These are phyloP conservation scores for Synanthedon formicaeformis DNA, from an alignment of 2,888 invertebrate genomes.

Conservation along the genomic window DNA sequence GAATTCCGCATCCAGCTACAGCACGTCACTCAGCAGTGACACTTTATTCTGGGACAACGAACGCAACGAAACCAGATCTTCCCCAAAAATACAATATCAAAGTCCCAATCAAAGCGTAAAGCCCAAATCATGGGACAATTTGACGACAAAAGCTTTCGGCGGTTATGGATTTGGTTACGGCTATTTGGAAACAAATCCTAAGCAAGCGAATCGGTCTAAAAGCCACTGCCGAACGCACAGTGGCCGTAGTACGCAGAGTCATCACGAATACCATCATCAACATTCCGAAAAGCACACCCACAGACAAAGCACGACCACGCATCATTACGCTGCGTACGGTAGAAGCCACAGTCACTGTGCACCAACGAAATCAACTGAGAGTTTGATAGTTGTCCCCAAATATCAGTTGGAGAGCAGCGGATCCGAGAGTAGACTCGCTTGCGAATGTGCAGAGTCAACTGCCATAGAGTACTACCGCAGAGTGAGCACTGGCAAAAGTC, in stretches of 20 bases:
- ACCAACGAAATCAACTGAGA: slow-evolving; percentile 86
- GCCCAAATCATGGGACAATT: slow-evolving; percentile 91
- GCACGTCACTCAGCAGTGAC: slow-evolving; percentile 87
- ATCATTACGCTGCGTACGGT: slow-evolving; percentile 56
- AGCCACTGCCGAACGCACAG: slow-evolving; percentile 68
- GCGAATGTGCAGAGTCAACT: slow-evolving; percentile 74
- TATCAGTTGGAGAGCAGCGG: slow-evolving; percentile 72
- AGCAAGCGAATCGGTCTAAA: slow-evolving; percentile 51
- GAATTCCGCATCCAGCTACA: slow-evolving; percentile 83
- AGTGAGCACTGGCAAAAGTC: slow-evolving; percentile 36
- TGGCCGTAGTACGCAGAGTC: slow-evolving; percentile 70
- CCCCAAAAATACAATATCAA: slow-evolving; percentile 63
- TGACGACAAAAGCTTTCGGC: slow-evolving; percentile 86
- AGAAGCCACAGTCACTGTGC: slow-evolving; percentile 67
- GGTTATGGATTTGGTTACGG: slow-evolving; percentile 91
- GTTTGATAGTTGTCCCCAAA: slow-evolving; percentile 76
- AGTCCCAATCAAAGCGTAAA: slow-evolving; percentile 68
- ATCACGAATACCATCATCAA: slow-evolving; percentile 55
- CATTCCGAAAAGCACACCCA: slow-evolving; percentile 52
- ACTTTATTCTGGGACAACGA: slow-evolving; percentile 85
- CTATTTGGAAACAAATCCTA: slow-evolving; percentile 76
- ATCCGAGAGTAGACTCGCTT: slow-evolving; percentile 77
- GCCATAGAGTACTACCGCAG: slow-evolving; percentile 47
- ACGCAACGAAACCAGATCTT: slow-evolving; percentile 47
- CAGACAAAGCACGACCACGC: slow-evolving; percentile 50